Evolutionary conservation across 2,797 vertebrate species (phyloP).

Genomic region (Clarias platycephalus): DNA sequence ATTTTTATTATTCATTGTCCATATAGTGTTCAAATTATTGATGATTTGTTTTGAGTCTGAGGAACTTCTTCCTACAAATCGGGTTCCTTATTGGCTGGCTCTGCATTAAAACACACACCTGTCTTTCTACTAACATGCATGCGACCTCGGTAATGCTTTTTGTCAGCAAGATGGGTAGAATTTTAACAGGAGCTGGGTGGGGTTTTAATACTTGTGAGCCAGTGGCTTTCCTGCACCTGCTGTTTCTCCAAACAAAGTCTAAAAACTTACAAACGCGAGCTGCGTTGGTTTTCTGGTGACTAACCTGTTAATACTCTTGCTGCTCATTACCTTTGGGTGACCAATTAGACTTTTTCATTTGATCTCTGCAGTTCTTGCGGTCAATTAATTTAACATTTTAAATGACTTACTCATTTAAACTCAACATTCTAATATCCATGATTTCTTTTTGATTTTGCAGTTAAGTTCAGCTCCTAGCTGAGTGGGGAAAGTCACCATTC

Average conservation of each 20-base stretch:
- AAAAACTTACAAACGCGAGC: slow-evolving; percentile 23
- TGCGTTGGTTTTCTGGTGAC: slow-evolving; percentile 55
- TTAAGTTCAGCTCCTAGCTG: slow-evolving; percentile 78
- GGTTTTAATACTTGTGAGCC: slow-evolving; percentile 74
- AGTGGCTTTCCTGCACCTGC: slow-evolving; percentile 69
- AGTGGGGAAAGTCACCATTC: slow-evolving; percentile 73
- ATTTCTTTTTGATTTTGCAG: slow-evolving; percentile 83
- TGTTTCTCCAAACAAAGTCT: slow-evolving; percentile 25
- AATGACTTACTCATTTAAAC: slow-evolving; percentile 26
- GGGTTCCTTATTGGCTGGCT: slow-evolving; percentile 48
- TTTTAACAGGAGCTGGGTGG: slow-evolving; percentile 58
- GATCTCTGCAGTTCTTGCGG: slow-evolving; percentile 22
- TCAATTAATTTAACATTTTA: slow-evolving; percentile 51
- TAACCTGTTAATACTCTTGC: slow-evolving; percentile 67
- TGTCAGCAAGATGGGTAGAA: slow-evolving; percentile 36
- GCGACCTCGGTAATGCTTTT: slow-evolving; percentile 54
- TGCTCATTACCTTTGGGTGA: slow-evolving; percentile 66
- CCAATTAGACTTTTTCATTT: slow-evolving; percentile 58
- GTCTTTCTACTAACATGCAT: slow-evolving; percentile 70
- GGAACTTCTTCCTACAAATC: slow-evolving; percentile 29
- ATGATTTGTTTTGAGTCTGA: neutral
- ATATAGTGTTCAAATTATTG: slow-evolving; percentile 17
- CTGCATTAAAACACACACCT: slow-evolving; percentile 60
- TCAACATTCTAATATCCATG: slow-evolving; percentile 74
- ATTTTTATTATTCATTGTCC: slow-evolving; percentile 21